Evolutionary conservation across 2,888 invertebrate species (phyloP), one percentile per base, ranked within the genome.

Genomic region (Formica aserva): DNA sequence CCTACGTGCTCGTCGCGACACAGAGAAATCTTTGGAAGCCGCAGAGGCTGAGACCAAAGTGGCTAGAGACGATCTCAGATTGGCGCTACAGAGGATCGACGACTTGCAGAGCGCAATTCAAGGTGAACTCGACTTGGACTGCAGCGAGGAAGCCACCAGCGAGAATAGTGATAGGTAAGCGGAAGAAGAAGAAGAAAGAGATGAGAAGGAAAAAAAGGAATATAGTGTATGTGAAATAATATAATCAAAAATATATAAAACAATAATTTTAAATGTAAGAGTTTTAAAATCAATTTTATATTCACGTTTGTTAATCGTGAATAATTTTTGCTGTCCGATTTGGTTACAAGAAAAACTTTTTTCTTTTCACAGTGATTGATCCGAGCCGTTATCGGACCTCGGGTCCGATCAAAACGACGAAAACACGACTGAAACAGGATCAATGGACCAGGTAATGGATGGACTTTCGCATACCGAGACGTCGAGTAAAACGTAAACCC

Each of bases 61-160:
- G 87, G 96, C 98, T 63, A 95, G 97, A 92, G 96, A 97, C 94
- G 99, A 99, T 95, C 96, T 99, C 65, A 96, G 98, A 76, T 95
- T 99, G 78, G 99, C 99, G 5, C 96, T 98, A 83, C 97, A 98
- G 87, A 96, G 99, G 85, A 98, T 99, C 90, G 97, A 98, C 67
- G 98, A 98, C 93, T 95, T 99, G 87, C 99, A 99, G 94, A 97
- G 98, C 92, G 99, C 98, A 85, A 98, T 99, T 94, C 98, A 98
- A 89, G 98, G 97, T 0, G 98, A 98, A 92, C 96, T 97, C 82
- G 96, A 96, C 85, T 95, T 96, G 87, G 97, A 97, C 91, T 97
- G 96, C 88, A 96, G 96, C 1, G 96, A 96, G 57, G 95, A 94
- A 84, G 94, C 92, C 18, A 95, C 95, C 45, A 94, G 94, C 82